A percentile compares a stretch with the other conserved stretches of the same genome.
phyloP scores from a whole-genome alignment of 30 jellyfish, hydroid and myxozoan genomes.

The Nemopilema nomurai region DNA sequence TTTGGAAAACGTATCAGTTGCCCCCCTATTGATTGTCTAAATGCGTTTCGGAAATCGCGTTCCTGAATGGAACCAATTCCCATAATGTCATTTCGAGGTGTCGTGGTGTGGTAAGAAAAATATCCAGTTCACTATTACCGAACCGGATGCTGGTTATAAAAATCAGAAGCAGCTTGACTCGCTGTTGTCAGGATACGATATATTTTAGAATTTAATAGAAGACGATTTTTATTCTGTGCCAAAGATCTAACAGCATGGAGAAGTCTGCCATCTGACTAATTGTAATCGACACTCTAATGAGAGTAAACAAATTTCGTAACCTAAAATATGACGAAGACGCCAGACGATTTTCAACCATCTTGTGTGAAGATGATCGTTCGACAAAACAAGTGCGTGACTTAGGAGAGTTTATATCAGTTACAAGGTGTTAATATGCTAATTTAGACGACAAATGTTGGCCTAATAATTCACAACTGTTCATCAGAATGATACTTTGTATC shows the following conservation, averaged over 20 bases:
- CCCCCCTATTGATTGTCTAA: background rate
- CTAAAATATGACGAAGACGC: background rate
- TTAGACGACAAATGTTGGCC: background rate
- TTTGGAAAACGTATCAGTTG: background rate
- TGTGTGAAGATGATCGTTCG: background rate
- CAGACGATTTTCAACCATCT: background rate
- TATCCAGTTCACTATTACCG: too few species aligned
- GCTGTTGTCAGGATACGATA: too few species aligned
- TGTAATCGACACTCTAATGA: background rate
- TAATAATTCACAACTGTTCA: background rate
- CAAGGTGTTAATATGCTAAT: background rate
- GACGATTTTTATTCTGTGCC: too few species aligned
- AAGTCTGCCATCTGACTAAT: background rate
- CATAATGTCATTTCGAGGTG: too few species aligned
- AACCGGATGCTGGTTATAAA: too few species aligned
- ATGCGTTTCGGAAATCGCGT: background rate
- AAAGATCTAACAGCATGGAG: too few species aligned
- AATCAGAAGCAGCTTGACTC: too few species aligned
- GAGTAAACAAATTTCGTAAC: background rate
- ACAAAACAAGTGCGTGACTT: background rate
- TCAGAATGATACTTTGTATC: background rate
- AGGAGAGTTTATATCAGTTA: background rate
- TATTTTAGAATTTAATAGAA: too few species aligned
- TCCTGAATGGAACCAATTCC: background rate
- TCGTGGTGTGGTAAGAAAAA: too few species aligned